Evolutionary conservation across 2,888 invertebrate genomes (phyloP), one percentile per base, ranked within the genome.

Genomic region (Tuta absoluta): DNA sequence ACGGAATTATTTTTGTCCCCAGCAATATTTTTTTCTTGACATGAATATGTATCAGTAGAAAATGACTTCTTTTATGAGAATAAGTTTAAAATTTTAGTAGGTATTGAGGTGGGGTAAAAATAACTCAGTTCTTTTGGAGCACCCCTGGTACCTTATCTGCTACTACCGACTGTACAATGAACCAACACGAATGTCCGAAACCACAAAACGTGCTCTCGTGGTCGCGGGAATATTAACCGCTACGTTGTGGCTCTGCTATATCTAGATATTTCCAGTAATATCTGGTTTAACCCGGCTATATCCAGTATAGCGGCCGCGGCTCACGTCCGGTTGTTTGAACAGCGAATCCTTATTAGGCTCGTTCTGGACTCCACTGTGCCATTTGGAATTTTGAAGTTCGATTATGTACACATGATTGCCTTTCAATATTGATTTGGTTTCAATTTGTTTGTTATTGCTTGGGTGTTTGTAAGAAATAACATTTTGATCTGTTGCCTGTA

Each of bases 141-240:
- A n/a, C n/a, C n/a, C n/a, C n/a, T n/a, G n/a, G n/a, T n/a, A n/a
- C n/a, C n/a, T n/a, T n/a, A n/a, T n/a, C n/a, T n/a, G n/a, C n/a
- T n/a, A n/a, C n/a, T n/a, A n/a, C n/a, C n/a, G n/a, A n/a, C n/a
- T n/a, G n/a, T n/a, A 45, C 4, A 7, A 45, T 7, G 7, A n/a
- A n/a, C 7, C 45, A 45, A 45, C 45, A 45, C n/a, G 17, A 7
- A 7, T 45, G n/a, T 45, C 0, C 17, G 41, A 41, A 45, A n/a
- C 45, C 45, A 45, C 45, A 45, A 45, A 45, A 45, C 45, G 45
- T 45, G 45, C 45, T 45, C n/a, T 45, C 7, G 45, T 17, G n/a
- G 45, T 45, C 17, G 4, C 45, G 5, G n/a, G 3, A 4, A 45
- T 8, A 45, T 11, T 45, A n/a, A 5, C 45, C 45, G 4, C 45